Evolutionary conservation across 2,888 invertebrate species (phyloP).

Genomic region (Cenopis cana): DNA sequence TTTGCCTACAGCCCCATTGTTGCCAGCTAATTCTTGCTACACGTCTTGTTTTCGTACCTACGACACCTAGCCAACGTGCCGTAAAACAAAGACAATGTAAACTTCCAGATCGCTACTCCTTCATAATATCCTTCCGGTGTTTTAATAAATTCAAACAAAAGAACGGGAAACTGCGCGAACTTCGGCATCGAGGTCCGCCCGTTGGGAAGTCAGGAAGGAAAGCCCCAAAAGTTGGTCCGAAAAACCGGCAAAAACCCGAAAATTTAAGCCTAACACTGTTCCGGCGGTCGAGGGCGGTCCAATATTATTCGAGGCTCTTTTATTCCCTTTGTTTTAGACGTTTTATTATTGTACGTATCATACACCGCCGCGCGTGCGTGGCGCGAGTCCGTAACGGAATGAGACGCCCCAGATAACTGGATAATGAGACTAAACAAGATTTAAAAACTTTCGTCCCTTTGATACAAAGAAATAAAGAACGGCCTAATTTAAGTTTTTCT

Average conservation of each 20-base stretch:
- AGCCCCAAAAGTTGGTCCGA: constrained; percentile 60
- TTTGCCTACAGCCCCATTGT: constrained; percentile 37
- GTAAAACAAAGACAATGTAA: constrained; percentile 46
- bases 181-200: constrained; percentile 69
- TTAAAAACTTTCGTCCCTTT: constrained; percentile 69
- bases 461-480: constrained; percentile 71
- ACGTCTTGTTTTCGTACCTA: constrained; percentile 25
- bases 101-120: constrained; percentile 59
- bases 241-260: constrained; percentile 73
- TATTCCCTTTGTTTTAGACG: constrained; percentile 77
- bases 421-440: constrained; percentile 72
- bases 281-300: constrained; percentile 68
- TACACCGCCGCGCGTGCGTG: constrained; percentile 20
- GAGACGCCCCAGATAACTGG: constrained; percentile 25
- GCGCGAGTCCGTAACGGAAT: constrained; percentile 17
- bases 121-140: constrained; percentile 68
- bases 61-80: constrained; percentile 22
- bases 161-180: constrained; percentile 70
- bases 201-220: constrained; percentile 79
- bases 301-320: constrained; percentile 80
- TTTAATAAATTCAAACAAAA: constrained; percentile 73
- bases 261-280: constrained; percentile 75
- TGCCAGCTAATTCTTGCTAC: constrained; percentile 29
- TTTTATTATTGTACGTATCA: constrained; percentile 65
- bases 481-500: constrained; percentile 70